phyloP scores from a whole-genome alignment of 2,888 invertebrate genomes.

The Pristionchus fissidentatus region DNA sequence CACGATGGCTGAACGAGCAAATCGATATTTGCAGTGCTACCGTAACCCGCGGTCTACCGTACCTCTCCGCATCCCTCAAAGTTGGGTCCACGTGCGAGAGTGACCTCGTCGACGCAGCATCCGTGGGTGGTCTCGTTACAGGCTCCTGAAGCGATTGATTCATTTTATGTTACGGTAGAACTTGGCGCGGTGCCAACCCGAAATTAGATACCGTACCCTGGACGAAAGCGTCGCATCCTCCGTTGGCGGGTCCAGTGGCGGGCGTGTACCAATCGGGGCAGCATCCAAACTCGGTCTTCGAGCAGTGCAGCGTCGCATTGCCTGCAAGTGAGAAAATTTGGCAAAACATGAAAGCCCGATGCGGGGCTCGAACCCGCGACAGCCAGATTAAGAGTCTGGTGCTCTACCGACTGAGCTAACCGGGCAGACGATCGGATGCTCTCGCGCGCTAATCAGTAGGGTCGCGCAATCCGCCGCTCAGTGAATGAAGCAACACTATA shows the following conservation, averaged over 20 bases:
- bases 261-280: slow-evolving; percentile 76
- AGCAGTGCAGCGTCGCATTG: slow-evolving; percentile 71
- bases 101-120: slow-evolving; percentile 92
- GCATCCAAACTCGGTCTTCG: slow-evolving; percentile 75
- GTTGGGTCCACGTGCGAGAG: slow-evolving; percentile 85
- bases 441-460: neutral
- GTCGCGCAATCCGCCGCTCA: too few relatives aligned
- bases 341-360: slow-evolving; percentile 53
- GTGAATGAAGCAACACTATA: too few relatives aligned
- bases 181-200: neutral
- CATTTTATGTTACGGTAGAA: neutral
- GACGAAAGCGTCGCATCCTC: slow-evolving; percentile 71
- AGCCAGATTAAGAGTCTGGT: slow-evolving; percentile 63
- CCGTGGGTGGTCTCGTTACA: slow-evolving; percentile 82
- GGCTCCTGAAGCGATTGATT: slow-evolving; percentile 55
- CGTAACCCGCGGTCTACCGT: slow-evolving; percentile 77
- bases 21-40: slow-evolving; percentile 61
- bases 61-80: slow-evolving; percentile 84
- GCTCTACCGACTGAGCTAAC: slow-evolving; percentile 64
- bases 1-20: slow-evolving; percentile 61
- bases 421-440: slow-evolving; percentile 27
- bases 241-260: slow-evolving; percentile 71
- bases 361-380: slow-evolving; percentile 63
- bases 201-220: slow-evolving; percentile 56
- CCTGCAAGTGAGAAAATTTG: neutral